Evolutionary conservation across 2,797 vertebrate species (phyloP).

Genomic region (Trematomus bernacchii): DNA sequence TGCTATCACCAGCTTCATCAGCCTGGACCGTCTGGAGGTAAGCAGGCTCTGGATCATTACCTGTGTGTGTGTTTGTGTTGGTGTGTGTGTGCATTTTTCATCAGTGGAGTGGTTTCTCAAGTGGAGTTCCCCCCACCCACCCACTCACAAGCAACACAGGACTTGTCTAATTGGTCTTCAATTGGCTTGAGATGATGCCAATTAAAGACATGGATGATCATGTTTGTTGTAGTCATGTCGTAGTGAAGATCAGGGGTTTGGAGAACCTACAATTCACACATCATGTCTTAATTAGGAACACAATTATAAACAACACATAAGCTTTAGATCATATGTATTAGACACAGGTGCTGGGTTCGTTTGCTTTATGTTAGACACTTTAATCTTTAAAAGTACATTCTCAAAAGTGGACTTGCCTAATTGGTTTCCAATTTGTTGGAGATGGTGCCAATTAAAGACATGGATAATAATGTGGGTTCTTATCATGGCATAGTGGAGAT

Average conservation of each 20-base stretch:
- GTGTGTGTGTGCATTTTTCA: constrained; percentile 35
- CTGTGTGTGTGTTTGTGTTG: constrained; percentile 31
- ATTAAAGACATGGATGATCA: constrained; percentile 25
- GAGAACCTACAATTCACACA: not conserved
- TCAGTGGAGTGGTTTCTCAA: constrained; percentile 50
- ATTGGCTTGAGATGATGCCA: constrained; percentile 54
- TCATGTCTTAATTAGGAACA: too few relatives aligned
- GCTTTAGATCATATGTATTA: too few relatives aligned
- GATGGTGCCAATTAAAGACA: constrained; percentile 39
- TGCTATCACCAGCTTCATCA: constrained; percentile 95
- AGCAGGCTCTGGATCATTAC: constrained; percentile 64
- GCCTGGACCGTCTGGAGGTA: constrained; percentile 95
- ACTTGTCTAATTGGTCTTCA: constrained; percentile 48
- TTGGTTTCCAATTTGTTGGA: constrained; percentile 48
- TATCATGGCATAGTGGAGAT: constrained; percentile 30
- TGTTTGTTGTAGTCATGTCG: constrained; percentile 23
- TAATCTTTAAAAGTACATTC: too few relatives aligned
- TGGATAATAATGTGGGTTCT: constrained; percentile 17
- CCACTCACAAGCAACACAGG: constrained; percentile 20
- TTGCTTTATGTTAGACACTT: too few relatives aligned
- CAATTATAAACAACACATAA: too few relatives aligned
- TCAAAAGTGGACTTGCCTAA: too few relatives aligned
- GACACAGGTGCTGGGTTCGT: too few relatives aligned
- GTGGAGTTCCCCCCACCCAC: constrained; percentile 25
- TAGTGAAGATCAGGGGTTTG: constrained; percentile 16